Evolutionary conservation across 2,888 invertebrate species (phyloP), one percentile per base, ranked within the genome.

Genomic region (Ochropleura plecta): DNA sequence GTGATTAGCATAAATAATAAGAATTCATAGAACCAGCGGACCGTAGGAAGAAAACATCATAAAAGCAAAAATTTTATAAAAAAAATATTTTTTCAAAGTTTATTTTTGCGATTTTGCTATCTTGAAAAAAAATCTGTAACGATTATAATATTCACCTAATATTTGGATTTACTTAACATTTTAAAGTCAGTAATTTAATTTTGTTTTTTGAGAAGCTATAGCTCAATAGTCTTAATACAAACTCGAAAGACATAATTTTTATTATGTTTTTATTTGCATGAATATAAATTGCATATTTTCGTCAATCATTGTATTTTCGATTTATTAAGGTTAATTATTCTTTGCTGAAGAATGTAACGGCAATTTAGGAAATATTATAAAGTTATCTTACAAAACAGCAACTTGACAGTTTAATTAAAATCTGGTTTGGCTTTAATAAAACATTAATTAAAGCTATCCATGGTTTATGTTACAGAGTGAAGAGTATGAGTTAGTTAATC

Each of bases 401-500:
- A 67, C 55, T 60, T 65, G 20, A 9, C 18, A 42, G 57, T 69
- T 79, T 66, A 67, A 79, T 75, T 82, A 79, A 64, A 73, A 70
- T 70, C 8, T 20, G 20, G 65, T 55, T 53, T 40, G 62, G 57
- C 18, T 48, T 8, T 66, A 70, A 75, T 67, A 72, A 83, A 80
- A 49, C 51, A 40, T 76, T 80, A 70, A 84, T 80, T 76, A 76
- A 68, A 57, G 70, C 55, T 59, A 76, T 73, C 59, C 49, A 48
- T 73, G 73, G 80, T 80, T 80, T 69, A 84, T 73, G 69, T 49
- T 44, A 59, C 57, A 71, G 76, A 75, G n/a, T n/a, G n/a, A n/a
- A n/a, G n/a, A n/a, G n/a, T n/a, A n/a, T n/a, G n/a, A n/a, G n/a
- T n/a, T n/a, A n/a, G n/a, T n/a, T 73, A 49, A 73, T 73, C 60